Conservation (phyloP, 1,140 invertebrate species). For the Conus ventricosus region DNA sequence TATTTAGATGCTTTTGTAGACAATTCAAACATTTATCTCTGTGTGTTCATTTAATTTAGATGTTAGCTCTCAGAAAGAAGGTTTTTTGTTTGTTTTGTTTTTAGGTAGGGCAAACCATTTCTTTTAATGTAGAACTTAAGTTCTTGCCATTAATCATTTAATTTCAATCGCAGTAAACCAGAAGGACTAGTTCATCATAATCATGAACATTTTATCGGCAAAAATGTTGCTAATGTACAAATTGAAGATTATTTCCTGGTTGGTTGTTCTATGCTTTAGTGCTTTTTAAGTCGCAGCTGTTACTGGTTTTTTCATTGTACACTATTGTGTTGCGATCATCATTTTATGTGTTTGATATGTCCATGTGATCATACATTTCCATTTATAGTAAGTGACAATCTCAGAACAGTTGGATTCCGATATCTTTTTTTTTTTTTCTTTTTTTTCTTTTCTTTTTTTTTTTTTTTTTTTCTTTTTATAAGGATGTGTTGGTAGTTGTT, state of each 20-base stretch:
- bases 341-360: not conserved
- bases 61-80: not conserved
- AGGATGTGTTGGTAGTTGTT: too few species aligned
- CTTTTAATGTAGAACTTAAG: not conserved
- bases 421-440: too few species aligned
- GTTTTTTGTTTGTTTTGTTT: not conserved
- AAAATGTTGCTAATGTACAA: not conserved
- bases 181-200: not conserved
- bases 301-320: not conserved
- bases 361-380: not conserved
- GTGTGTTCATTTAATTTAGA: not conserved
- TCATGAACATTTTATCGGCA: not conserved
- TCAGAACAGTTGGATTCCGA: not conserved
- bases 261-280: not conserved
- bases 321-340: not conserved
- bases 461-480: too few species aligned
- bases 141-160: not conserved
- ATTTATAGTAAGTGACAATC: not conserved
- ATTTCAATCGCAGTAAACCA: not conserved
- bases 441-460: too few species aligned
- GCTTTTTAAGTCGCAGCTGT: not conserved
- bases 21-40: not conserved
- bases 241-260: not conserved
- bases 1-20: not conserved
- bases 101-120: not conserved